Conservation (phyloP, 64 coral and sea anemone species). For the Orbicella faveolata region DNA sequence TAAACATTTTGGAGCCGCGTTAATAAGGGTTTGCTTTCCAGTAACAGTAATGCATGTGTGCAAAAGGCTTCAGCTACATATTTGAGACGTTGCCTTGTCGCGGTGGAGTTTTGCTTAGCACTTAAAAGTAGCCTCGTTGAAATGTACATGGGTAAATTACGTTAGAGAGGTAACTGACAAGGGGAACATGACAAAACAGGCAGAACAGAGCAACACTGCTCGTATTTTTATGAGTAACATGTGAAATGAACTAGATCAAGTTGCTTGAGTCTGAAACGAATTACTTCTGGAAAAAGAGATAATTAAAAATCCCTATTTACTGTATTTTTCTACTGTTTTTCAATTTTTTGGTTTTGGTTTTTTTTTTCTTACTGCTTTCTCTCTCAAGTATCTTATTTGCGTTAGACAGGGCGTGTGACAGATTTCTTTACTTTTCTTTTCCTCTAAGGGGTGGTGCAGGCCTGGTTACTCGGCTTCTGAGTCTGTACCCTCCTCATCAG, state of each 20-base stretch:
- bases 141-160: too few relatives aligned
- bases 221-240: too few relatives aligned
- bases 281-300: background rate
- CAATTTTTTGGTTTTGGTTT: background rate
- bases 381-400: background rate
- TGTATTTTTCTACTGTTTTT: constrained; percentile 4
- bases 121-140: background rate
- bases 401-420: background rate
- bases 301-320: background rate
- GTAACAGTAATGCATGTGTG: too few relatives aligned
- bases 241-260: background rate
- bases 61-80: too few relatives aligned
- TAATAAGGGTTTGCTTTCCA: too few relatives aligned
- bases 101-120: too few relatives aligned
- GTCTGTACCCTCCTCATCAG: constrained; percentile 96
- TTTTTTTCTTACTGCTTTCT: background rate
- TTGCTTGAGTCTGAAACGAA: background rate
- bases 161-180: too few relatives aligned
- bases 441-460: background rate
- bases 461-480: constrained; percentile 90
- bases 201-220: background rate
- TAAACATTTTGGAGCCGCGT: too few relatives aligned
- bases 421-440: background rate
- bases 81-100: too few relatives aligned
- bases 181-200: too few relatives aligned